Evolutionary conservation across 2,113 vertebrate genomes (phyloP).

Genomic region (Phyllostomus hastatus): DNA sequence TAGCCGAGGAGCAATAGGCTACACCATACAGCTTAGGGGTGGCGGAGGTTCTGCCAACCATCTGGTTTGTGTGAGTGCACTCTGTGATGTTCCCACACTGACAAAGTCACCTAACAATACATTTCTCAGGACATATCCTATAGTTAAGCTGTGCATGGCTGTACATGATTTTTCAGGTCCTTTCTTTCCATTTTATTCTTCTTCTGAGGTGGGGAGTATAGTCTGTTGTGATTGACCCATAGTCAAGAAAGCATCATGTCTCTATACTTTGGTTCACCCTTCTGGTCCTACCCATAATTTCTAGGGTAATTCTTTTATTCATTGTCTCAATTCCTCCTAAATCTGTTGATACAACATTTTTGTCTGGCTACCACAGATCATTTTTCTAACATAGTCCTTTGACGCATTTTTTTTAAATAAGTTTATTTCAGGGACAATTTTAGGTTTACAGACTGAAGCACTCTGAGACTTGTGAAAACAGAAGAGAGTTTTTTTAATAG

Average conservation of each 20-base stretch:
- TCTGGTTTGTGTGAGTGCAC: background rate
- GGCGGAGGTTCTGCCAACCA: background rate
- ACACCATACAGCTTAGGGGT: background rate
- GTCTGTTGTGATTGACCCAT: background rate
- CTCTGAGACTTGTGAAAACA: background rate
- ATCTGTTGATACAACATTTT: background rate
- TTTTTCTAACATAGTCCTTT: background rate
- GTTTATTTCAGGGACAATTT: slow-evolving; percentile 15
- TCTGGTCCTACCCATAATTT: background rate
- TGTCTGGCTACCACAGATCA: background rate
- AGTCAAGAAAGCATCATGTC: background rate
- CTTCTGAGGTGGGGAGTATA: too few species aligned
- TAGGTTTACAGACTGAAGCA: background rate
- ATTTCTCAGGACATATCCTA: background rate
- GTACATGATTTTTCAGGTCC: background rate
- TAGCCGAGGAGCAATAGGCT: background rate
- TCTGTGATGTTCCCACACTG: background rate
- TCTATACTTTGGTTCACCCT: background rate
- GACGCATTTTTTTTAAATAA: slow-evolving; percentile 20
- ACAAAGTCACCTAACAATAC: too few species aligned
- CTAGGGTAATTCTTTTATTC: background rate
- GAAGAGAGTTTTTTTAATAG: background rate
- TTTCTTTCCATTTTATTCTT: background rate
- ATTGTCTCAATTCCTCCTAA: background rate
- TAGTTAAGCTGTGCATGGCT: background rate